Percentiles rank a stretch among this genome's conserved stretches.
Evolutionary conservation across 2,797 vertebrate species (phyloP).

Genomic region (Oreortyx pictus): DNA sequence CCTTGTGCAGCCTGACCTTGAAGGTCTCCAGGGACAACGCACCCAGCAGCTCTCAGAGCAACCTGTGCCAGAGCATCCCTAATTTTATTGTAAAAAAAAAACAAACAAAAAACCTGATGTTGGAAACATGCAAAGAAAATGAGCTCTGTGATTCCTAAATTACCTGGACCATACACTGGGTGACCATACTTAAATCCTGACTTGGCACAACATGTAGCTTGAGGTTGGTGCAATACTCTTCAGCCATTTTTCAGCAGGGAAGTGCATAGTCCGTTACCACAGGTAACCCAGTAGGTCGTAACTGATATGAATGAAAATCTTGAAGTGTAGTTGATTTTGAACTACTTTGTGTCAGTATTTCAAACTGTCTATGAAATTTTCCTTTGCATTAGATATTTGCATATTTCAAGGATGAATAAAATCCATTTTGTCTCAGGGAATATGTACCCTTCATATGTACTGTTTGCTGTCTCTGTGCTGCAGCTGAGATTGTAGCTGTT

Average conservation of each 20-base stretch:
- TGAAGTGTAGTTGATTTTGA: not conserved
- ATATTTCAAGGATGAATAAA: not conserved
- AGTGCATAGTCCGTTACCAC: not conserved
- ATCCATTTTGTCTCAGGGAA: not conserved
- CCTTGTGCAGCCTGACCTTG: too few species aligned
- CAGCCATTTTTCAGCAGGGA: not conserved
- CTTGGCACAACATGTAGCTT: too few species aligned
- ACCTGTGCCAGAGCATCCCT: too few species aligned
- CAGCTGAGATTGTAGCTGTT: not conserved
- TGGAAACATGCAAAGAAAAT: not conserved
- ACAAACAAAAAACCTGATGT: too few species aligned
- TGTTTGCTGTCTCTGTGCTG: not conserved
- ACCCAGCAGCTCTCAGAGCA: too few species aligned
- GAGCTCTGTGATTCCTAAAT: fast-evolving
- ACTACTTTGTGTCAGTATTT: not conserved
- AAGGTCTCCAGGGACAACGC: too few species aligned
- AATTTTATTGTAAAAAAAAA: too few species aligned
- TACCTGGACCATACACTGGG: too few species aligned
- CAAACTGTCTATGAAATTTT: not conserved
- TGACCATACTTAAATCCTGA: too few species aligned
- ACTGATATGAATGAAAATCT: not conserved
- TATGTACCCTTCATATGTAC: not conserved
- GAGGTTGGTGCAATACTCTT: too few species aligned
- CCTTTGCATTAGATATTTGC: not conserved
- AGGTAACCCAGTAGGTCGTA: not conserved